Evolutionary conservation across 2,797 vertebrate genomes (phyloP).

Genomic region (Chloroceryle amazona): DNA sequence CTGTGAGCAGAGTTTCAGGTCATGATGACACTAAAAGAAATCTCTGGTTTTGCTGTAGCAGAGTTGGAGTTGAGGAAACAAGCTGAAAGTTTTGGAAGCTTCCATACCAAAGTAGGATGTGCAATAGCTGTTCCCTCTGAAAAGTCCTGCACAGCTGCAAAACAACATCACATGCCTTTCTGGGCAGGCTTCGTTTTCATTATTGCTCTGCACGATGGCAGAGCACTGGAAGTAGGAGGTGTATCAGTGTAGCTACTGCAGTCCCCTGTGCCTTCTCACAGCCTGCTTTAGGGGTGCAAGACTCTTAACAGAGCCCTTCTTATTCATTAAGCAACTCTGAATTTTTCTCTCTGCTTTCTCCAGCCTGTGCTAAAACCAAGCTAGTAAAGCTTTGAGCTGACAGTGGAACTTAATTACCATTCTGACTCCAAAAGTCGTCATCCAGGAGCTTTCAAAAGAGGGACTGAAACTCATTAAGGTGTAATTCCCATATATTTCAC

Average conservation of each 20-base stretch:
- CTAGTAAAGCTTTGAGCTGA: background rate
- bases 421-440: background rate
- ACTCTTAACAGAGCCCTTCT: background rate
- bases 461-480: background rate
- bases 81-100: background rate
- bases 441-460: background rate
- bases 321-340: background rate
- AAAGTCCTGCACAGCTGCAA: background rate
- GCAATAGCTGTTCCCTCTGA: constrained; percentile 17
- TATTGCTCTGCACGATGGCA: background rate
- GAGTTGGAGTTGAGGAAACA: background rate
- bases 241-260: background rate
- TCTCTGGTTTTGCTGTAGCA: background rate
- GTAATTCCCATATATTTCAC: background rate
- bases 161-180: constrained; percentile 22
- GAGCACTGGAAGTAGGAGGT: background rate
- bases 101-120: background rate
- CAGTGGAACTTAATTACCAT: background rate
- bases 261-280: background rate
- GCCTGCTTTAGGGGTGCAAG: background rate
- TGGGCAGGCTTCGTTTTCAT: background rate
- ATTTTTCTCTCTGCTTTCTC: background rate
- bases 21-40: background rate
- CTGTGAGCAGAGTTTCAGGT: background rate
- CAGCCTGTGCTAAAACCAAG: background rate